Percentiles rank a stretch among this genome's conserved stretches.
phyloP scores from a whole-genome alignment of 2,888 invertebrate species.

The Drosophila kokeensis region DNA sequence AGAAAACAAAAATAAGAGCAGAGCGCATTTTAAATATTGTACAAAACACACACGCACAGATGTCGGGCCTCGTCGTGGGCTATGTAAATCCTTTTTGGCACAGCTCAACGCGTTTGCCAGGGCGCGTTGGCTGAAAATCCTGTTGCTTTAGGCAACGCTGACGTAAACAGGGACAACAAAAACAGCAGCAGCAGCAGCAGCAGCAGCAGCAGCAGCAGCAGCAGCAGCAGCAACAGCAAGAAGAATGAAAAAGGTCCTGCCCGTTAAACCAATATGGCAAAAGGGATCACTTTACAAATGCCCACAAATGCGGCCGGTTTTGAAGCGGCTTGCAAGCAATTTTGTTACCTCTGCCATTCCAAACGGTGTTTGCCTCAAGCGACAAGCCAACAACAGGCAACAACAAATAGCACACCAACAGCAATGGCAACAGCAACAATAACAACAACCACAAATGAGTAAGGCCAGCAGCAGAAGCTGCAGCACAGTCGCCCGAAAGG shows the following conservation, averaged over 20 bases:
- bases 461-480: background rate
- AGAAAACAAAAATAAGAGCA: constrained; percentile 50
- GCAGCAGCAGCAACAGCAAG: too few species aligned
- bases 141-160: constrained; percentile 73
- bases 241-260: constrained; percentile 56
- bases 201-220: constrained; percentile 11
- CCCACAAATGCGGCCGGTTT: constrained; percentile 80
- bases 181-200: constrained; percentile 15
- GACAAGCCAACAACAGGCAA: constrained; percentile 69
- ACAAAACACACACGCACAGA: constrained; percentile 40
- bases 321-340: constrained; percentile 37
- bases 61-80: constrained; percentile 17
- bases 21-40: constrained; percentile 62
- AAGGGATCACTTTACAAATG: constrained; percentile 79
- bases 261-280: constrained; percentile 59
- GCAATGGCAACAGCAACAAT: constrained; percentile 41
- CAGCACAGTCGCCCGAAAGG: constrained; percentile 42
- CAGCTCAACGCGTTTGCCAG: constrained; percentile 73
- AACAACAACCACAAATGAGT: constrained; percentile 23
- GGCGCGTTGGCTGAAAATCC: constrained; percentile 63
- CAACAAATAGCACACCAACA: constrained; percentile 52
- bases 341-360: constrained; percentile 43
- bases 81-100: constrained; percentile 79
- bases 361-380: constrained; percentile 75
- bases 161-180: constrained; percentile 42